phyloP scores from a whole-genome alignment of 1,140 invertebrate genomes.

The Pseudomyrmex gracilis region DNA sequence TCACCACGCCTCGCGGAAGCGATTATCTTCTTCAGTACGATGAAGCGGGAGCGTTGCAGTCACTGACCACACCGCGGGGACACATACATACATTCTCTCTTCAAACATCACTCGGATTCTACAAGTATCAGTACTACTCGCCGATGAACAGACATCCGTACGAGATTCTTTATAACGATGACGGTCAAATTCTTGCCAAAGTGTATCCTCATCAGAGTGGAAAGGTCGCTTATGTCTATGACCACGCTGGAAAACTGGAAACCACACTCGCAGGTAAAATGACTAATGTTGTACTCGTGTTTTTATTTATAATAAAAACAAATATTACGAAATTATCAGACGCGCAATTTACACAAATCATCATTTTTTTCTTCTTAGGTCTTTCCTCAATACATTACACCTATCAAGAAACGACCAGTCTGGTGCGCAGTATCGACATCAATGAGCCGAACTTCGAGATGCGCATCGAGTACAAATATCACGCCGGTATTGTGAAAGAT shows the following conservation, averaged over 20 bases:
- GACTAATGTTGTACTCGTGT: not conserved
- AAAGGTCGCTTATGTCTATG: constrained; percentile 95
- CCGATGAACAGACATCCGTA: constrained; percentile 96
- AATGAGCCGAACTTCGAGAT: constrained; percentile 94
- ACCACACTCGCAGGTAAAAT: constrained; percentile 91
- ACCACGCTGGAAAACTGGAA: constrained; percentile 92
- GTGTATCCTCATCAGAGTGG: constrained; percentile 96
- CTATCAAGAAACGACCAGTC: constrained; percentile 93
- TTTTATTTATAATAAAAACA: not conserved
- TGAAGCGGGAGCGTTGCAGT: constrained; percentile 95
- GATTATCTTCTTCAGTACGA: constrained; percentile 97
- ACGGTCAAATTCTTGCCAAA: constrained; percentile 94
- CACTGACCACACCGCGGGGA: constrained; percentile 95
- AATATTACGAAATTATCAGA: not conserved
- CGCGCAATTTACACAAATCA: not conserved
- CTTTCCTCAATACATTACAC: constrained; percentile 95
- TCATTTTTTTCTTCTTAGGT: constrained; percentile 82
- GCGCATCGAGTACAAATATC: constrained; percentile 95
- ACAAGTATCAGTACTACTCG: constrained; percentile 96
- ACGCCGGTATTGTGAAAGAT: constrained; percentile 95
- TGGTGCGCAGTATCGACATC: constrained; percentile 94
- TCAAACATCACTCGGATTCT: constrained; percentile 96
- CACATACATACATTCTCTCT: constrained; percentile 96
- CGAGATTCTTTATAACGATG: constrained; percentile 95
- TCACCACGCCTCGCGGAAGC: constrained; percentile 95